phyloP scores from a whole-genome alignment of 2,888 invertebrate genomes.

The Hirtodrosophila trivittata region DNA sequence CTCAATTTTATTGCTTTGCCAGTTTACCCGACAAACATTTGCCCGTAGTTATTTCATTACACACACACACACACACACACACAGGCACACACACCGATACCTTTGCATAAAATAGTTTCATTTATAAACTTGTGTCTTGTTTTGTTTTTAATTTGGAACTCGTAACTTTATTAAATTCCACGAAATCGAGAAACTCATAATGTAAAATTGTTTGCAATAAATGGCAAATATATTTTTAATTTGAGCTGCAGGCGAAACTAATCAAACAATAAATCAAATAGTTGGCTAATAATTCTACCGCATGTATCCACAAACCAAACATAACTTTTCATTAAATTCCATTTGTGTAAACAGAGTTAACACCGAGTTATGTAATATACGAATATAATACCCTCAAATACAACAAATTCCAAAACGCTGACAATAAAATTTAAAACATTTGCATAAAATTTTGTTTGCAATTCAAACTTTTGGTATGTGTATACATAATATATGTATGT shows the following conservation, averaged over 20 bases:
- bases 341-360: too few species aligned
- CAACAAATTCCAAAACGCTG: too few species aligned
- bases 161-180: neutral
- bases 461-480: too few species aligned
- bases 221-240: slow-evolving; percentile 1
- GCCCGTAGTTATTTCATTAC: slow-evolving; percentile 27
- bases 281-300: neutral
- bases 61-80: neutral
- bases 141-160: neutral
- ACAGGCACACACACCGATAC: neutral
- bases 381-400: too few species aligned
- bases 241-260: neutral
- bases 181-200: slow-evolving; percentile 11
- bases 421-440: too few species aligned
- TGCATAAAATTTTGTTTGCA: too few species aligned
- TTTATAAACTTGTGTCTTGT: slow-evolving; percentile 4
- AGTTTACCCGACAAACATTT: slow-evolving; percentile 54
- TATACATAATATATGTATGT: too few species aligned
- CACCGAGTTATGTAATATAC: too few species aligned
- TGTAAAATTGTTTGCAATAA: neutral
- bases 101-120: slow-evolving; percentile 5
- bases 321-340: too few species aligned
- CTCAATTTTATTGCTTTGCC: slow-evolving; percentile 64
- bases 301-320: too few species aligned
- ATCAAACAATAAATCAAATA: slow-evolving; percentile 15